Conservation (phyloP, 2,113 vertebrate genomes). For the Myotis brandtii region DNA sequence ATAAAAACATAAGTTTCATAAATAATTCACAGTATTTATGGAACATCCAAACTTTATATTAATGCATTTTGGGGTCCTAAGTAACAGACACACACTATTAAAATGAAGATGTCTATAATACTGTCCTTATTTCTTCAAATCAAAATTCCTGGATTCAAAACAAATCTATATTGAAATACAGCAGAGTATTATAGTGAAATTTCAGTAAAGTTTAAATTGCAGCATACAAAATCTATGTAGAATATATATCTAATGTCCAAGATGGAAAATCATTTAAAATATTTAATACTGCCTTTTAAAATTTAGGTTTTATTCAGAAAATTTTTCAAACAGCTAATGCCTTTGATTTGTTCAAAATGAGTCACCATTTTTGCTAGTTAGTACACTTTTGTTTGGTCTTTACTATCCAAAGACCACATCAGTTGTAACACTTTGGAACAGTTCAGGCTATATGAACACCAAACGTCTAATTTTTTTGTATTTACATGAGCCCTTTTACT, state of each 20-base stretch:
- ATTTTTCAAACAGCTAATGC: not conserved
- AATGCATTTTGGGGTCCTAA: not conserved
- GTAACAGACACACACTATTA: not conserved
- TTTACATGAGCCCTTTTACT: not conserved
- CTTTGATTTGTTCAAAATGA: not conserved
- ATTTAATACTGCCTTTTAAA: not conserved
- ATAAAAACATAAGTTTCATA: conserved; percentile 14
- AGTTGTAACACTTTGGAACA: not conserved
- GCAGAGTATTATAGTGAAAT: not conserved
- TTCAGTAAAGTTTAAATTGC: conserved; percentile 18
- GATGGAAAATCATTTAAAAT: not conserved
- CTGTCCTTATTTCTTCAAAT: not conserved
- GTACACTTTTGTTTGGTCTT: not conserved
- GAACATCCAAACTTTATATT: not conserved
- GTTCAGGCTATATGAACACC: not conserved
- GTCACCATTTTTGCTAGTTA: conserved; percentile 1
- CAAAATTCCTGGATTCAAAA: not conserved
- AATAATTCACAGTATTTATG: not conserved
- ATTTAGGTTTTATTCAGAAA: conserved; percentile 1
- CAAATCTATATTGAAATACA: not conserved
- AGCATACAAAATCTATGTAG: not conserved
- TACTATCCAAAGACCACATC: conserved; percentile 29
- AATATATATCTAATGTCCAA: not conserved
- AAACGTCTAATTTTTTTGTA: not conserved
- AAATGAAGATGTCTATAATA: not conserved